Base-by-base conservation (phyloP, 2,888 invertebrate species). In the Epinotia bilunana region DNA sequence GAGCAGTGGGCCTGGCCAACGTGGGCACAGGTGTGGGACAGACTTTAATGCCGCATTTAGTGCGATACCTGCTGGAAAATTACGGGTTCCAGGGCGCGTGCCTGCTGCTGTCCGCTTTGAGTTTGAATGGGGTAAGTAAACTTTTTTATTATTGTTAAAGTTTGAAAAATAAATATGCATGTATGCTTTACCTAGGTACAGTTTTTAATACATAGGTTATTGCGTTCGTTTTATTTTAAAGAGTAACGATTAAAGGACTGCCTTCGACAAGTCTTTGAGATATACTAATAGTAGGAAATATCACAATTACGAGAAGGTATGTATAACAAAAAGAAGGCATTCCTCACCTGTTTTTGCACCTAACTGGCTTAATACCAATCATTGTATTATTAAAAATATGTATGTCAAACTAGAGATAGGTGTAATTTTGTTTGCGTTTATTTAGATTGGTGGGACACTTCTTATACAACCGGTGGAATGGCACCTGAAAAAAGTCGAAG, bases 21-120 rank as follows among this genome's bases (percentile, higher is more conserved):
- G 96, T 96, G 39, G 97, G 97, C 73, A 96, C 97, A 78, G 96
- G 97, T 76, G 88, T 97, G 39, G 97, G 97, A 3, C 96, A 97
- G 86, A 96, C 96, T 87, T 85, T 96, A 77, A 96, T 97, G 95
- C 97, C 97, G 3, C 96, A 96, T 83, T 90, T 96, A 79, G 95
- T 97, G 74, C 93, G 95, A 64, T 94, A 95, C 82, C 94, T 97
- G 65, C 87, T 97, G 78, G 95, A 95, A 78, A 91, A 95, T 80
- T 96, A 95, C 86, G 95, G 95, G 65, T 97, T 95, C 85, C 93
- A 90, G 79, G 95, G 95, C 53, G 95, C 97, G 0, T 95, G 96
- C 60, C 83, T 96, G 76, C 93, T 96, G 39, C 90, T 97, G 82
- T 95, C 96, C 12, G 92, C 91, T 6, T 83, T 97, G 63, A 95